phyloP scores from a whole-genome alignment of 1,140 invertebrate genomes.

The Camponotus floridanus region DNA sequence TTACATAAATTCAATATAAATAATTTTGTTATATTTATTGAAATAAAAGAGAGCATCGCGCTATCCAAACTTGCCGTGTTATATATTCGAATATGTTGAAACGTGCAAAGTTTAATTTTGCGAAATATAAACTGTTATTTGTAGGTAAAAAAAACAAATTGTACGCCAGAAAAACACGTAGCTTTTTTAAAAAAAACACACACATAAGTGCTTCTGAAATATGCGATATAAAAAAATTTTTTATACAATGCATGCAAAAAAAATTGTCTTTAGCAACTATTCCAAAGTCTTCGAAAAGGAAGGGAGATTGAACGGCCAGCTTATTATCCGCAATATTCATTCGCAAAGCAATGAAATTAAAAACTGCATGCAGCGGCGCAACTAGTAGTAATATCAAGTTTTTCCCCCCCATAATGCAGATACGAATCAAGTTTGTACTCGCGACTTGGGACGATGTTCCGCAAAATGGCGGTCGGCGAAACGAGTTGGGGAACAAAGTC shows the following conservation, averaged over 20 bases:
- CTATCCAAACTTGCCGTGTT: not conserved
- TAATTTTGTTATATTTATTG: not conserved
- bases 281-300: not conserved
- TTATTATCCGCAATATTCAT: slow-evolving; percentile 12
- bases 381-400: slow-evolving; percentile 20
- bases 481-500: slow-evolving; percentile 54
- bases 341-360: slow-evolving; percentile 30
- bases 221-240: not conserved
- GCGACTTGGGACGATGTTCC: slow-evolving; percentile 7
- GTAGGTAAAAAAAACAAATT: not conserved
- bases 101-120: not conserved
- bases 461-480: slow-evolving; percentile 48
- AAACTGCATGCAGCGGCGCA: not conserved
- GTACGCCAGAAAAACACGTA: not conserved
- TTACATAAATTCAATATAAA: too few relatives aligned
- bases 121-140: not conserved
- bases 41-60: too few relatives aligned
- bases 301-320: not conserved
- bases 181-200: not conserved
- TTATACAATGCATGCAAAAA: not conserved
- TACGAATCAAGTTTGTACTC: slow-evolving; percentile 55
- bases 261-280: not conserved
- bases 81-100: slow-evolving; percentile 39
- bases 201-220: not conserved
- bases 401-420: slow-evolving; percentile 13